Evolutionary conservation across 2,797 vertebrate genomes (phyloP), one percentile per base, ranked within the genome.

Genomic region (Dendrocincla tyrannina): DNA sequence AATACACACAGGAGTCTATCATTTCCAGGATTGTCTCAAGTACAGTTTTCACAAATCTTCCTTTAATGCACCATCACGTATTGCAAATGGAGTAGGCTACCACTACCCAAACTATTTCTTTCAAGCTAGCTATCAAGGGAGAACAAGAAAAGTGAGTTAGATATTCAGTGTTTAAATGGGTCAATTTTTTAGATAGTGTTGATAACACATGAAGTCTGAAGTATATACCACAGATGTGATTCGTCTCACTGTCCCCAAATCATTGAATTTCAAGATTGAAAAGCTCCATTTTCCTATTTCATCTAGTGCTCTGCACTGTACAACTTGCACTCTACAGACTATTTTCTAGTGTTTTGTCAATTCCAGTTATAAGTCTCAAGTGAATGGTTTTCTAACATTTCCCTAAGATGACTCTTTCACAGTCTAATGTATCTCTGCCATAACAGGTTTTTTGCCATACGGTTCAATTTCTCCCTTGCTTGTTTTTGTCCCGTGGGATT

Each of bases 261-360:
- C 77, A 85, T 1, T 56, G 49, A 42, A 85, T 79, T 92, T 94
- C 27, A 52, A 70, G 68, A 85, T 2, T 44, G 52, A 90, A 96
- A 89, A 92, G 37, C 37, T 92, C 67, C 44, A 30, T 94, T 85
- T 93, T 53, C 41, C 68, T 70, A 77, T 87, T 85, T 89, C 67
- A 76, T 62, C 41, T 30, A 66, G 52, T 16, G 39, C 30, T 69
- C 35, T 63, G 67, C 46, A 32, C 23, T 55, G 55, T 46, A 60
- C 28, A 77, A 46, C 49, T 82, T 77, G 42, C 28, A 42, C 53
- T 60, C 39, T 30, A n/a, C 20, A 56, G 73, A 76, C 27, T 11
- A 39, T 88, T 86, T 92, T 67, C 70, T 46, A 93, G 33, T 49
- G 37, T 50, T 95, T 85, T 69, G 49, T 83, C 82, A 95, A 85